Evolutionary conservation across 2,888 invertebrate genomes (phyloP).

Genomic region (Trimorus sp.): DNA sequence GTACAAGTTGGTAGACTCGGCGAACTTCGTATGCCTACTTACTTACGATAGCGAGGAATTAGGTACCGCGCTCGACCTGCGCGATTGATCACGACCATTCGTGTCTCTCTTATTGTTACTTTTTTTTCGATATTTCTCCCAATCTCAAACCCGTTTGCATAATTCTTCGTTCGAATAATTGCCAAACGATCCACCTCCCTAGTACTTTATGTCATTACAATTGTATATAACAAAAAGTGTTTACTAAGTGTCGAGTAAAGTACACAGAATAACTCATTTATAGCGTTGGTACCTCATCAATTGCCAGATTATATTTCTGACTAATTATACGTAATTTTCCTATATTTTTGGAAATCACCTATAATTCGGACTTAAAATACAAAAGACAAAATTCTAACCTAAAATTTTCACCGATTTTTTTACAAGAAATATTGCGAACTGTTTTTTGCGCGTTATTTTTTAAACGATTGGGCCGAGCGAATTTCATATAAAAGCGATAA

Average conservation of each 20-base stretch:
- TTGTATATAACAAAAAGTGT: slow-evolving; percentile 6
- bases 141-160: slow-evolving; percentile 58
- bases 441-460: no score
- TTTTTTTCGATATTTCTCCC: slow-evolving; percentile 66
- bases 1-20: slow-evolving; percentile 58
- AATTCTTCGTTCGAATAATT: slow-evolving; percentile 51
- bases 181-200: slow-evolving; percentile 40
- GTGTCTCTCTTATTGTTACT: slow-evolving; percentile 69
- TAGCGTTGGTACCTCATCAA: background rate
- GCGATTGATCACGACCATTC: slow-evolving; percentile 74
- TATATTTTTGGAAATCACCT: no score
- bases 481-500: no score
- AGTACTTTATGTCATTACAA: slow-evolving; percentile 38
- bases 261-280: background rate
- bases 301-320: no score
- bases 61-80: slow-evolving; percentile 70
- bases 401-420: no score
- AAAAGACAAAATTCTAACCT: no score
- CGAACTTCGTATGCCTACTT: slow-evolving; percentile 72
- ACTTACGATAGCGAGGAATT: slow-evolving; percentile 73
- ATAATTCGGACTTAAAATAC: no score
- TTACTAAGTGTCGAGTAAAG: background rate
- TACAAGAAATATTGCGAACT: no score
- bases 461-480: no score
- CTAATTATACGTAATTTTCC: no score